Evolutionary conservation across 2,113 vertebrate genomes (phyloP).

Genomic region (Nothobranchius furzeri): DNA sequence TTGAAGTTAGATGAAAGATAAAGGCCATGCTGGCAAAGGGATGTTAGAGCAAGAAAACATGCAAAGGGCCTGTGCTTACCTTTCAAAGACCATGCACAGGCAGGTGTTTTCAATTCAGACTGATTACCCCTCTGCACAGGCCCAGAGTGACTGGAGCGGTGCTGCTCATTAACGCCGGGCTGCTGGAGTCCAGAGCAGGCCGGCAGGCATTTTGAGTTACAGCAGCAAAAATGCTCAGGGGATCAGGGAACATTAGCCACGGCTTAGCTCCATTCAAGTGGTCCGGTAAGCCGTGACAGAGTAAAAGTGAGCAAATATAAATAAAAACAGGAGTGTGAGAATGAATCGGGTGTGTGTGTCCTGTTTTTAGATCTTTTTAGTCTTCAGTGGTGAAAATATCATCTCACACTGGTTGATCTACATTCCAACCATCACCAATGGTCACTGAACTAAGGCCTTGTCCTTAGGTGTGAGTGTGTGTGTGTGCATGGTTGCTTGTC

Average conservation of each 20-base stretch:
- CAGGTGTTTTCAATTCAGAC: slow-evolving; percentile 14
- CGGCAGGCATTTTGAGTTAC: background rate
- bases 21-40: slow-evolving; percentile 5
- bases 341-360: background rate
- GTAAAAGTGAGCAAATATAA: background rate
- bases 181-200: background rate
- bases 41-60: slow-evolving; percentile 15
- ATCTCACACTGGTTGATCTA: background rate
- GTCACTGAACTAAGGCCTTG: too few species aligned
- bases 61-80: slow-evolving; percentile 12
- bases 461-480: too few species aligned
- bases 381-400: background rate
- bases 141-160: background rate
- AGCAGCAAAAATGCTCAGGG: background rate
- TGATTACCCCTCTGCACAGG: background rate
- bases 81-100: slow-evolving; percentile 14
- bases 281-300: background rate
- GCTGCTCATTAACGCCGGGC: background rate
- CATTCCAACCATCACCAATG: too few species aligned
- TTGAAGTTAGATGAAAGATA: slow-evolving; percentile 27
- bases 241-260: background rate
- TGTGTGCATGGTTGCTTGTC: too few species aligned
- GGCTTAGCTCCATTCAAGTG: slow-evolving; percentile 1
- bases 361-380: background rate
- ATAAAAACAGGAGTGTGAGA: background rate